A percentile compares a stretch with the other conserved stretches of the same genome.
Evolutionary conservation across 2,797 vertebrate species (phyloP).

Genomic region (Sparidentex hasta): DNA sequence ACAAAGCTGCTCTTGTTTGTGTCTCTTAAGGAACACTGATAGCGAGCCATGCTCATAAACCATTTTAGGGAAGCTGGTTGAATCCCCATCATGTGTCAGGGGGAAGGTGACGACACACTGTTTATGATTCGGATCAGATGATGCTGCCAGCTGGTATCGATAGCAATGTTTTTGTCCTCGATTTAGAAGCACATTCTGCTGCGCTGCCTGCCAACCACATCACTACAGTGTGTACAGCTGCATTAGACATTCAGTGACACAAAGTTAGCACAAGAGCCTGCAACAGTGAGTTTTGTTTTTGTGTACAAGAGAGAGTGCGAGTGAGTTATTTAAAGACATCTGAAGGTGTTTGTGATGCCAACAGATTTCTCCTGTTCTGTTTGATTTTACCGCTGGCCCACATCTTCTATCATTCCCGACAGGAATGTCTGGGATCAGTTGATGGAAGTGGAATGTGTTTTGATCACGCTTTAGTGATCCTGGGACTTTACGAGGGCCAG

Average conservation of each 20-base stretch:
- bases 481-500: slow-evolving; percentile 49
- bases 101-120: slow-evolving; percentile 27
- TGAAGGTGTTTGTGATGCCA: slow-evolving; percentile 42
- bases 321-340: slow-evolving; percentile 46
- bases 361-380: slow-evolving; percentile 34
- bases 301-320: slow-evolving; percentile 3
- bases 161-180: neutral
- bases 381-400: slow-evolving; percentile 38
- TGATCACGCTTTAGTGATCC: slow-evolving; percentile 62
- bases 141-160: slow-evolving; percentile 32
- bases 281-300: slow-evolving; percentile 21
- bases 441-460: slow-evolving; percentile 61
- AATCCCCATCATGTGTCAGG: neutral
- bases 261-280: slow-evolving; percentile 43
- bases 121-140: slow-evolving; percentile 17
- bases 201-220: neutral
- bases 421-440: slow-evolving; percentile 30
- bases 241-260: slow-evolving; percentile 25
- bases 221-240: slow-evolving; percentile 33
- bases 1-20: slow-evolving; percentile 11
- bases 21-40: slow-evolving; percentile 27
- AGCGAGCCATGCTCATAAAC: neutral
- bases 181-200: slow-evolving; percentile 42
- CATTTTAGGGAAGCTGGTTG: slow-evolving; percentile 13
- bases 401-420: slow-evolving; percentile 48